Base-by-base conservation (phyloP, 2,797 vertebrate species). In the Nasua narica region DNA sequence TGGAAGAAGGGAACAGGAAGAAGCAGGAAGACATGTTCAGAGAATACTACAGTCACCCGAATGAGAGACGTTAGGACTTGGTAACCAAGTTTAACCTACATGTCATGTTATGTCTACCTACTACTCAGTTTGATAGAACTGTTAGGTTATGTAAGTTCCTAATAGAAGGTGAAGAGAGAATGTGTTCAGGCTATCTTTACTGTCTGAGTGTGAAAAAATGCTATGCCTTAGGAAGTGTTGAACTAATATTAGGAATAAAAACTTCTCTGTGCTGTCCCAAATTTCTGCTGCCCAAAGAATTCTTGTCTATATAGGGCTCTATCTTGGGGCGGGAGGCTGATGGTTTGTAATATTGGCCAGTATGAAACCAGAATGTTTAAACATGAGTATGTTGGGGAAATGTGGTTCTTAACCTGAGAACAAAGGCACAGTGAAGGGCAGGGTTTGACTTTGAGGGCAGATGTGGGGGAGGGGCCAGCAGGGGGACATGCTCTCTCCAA, bases 291-390 rank as follows among this genome's bases (percentile, higher is more conserved):
- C 46, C 72, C 62, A 60, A 58, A 60, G 29, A 50, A 86, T 48
- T 50, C 35, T 60, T 23, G 29, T 85, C 70, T 50, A 76, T 19
- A 48, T 2, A 23, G 32, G 35, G 9, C 37, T 83, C 58, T 27
- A 43, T 72, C 70, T 48, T 76, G 29, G 89, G 79, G 40, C 16
- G 29, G 94, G 76, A 81, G 21, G 32, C 62, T 27, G 65, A 50
- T 48, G 67, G 56, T 62, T 90, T 79, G 65, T 52, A 86, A 12
- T 27, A 14, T 0, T 29, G 7, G 40, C 52, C 62, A 16, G 3
- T 32, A 46, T n/a, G 70, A 62, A 91, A 48, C 37, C 83, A 74
- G 35, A 93, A 67, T 27, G 35, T 86, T 50, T 78, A 35, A 58
- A 76, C 48, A 54, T 14, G 18, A 83, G 23, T 40, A 60, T 54